A percentile compares a stretch with the other conserved stretches of the same genome.
Conservation (phyloP, 2,113 vertebrate genomes). For the Anser cygnoides region DNA sequence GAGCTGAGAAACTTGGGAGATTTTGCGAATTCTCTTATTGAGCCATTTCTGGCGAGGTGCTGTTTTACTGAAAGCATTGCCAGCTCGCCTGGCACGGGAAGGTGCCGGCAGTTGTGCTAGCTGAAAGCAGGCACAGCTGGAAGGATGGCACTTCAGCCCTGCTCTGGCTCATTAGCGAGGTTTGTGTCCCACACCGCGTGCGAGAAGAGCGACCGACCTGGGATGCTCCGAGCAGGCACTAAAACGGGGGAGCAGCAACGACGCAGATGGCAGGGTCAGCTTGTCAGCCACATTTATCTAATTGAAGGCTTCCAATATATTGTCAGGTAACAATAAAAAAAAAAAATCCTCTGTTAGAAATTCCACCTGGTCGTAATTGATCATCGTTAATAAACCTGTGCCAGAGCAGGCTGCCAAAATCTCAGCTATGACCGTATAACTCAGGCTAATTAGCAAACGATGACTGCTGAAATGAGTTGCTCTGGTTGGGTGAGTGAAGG, state of each 20-base stretch:
- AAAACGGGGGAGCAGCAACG: neutral
- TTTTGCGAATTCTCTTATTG: neutral
- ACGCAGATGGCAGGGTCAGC: conserved; percentile 75
- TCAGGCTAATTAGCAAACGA: conserved; percentile 52
- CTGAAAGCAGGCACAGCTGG: neutral
- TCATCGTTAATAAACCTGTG: conserved; percentile 66
- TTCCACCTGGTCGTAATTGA: conserved; percentile 70
- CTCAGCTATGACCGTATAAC: neutral
- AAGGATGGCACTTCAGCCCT: neutral
- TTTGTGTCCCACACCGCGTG: conserved; percentile 19
- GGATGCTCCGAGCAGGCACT: neutral
- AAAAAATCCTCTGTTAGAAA: conserved; percentile 55
- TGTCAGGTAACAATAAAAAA: conserved; percentile 55
- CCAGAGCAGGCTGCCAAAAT: conserved; percentile 49
- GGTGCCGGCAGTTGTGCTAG: neutral
- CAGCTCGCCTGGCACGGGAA: neutral
- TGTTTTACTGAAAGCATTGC: neutral
- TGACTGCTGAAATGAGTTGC: conserved; percentile 6
- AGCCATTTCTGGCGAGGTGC: neutral
- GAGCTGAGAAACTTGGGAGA: neutral
- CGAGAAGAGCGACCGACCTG: neutral
- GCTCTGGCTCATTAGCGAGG: neutral
- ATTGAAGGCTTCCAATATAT: conserved; percentile 60
- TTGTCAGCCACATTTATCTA: conserved; percentile 63
- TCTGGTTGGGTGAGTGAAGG: neutral